These are phyloP conservation scores for Bolinopsis microptera DNA, from an alignment of 37 sponge, comb jelly and placozoan genomes.

Conservation along the genomic window DNA sequence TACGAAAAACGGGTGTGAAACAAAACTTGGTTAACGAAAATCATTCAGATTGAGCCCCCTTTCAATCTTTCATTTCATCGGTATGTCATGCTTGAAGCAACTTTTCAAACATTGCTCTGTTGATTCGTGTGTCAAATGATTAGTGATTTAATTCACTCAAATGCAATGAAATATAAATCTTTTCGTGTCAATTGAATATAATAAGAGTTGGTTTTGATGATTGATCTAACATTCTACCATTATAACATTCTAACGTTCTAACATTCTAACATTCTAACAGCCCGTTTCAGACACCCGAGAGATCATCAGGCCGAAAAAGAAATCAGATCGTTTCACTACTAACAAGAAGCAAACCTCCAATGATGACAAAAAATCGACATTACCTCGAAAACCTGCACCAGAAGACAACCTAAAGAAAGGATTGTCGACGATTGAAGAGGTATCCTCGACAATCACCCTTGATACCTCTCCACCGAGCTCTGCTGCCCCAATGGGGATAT, in stretches of 20 bases:
- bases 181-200: background rate
- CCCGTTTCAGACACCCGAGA: slow-evolving; percentile 61
- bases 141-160: background rate
- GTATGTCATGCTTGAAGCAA: background rate
- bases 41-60: background rate
- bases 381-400: background rate
- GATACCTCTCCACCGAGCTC: background rate
- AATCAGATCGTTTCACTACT: background rate
- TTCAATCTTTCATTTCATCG: background rate
- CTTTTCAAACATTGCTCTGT: background rate
- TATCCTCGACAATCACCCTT: background rate
- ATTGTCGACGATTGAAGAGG: background rate
- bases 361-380: background rate
- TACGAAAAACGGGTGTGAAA: no score
- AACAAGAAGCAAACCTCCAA: background rate
- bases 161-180: no score
- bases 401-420: background rate
- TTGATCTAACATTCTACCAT: no score
- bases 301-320: slow-evolving; percentile 59
- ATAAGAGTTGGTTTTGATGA: no score
- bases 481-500: slow-evolving; percentile 12
- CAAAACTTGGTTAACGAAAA: background rate
- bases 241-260: no score
- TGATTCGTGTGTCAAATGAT: background rate
- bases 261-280: slow-evolving; percentile 20